Base-by-base conservation (phyloP, 2,888 invertebrate genomes). In the Chaitophorus viminalis region DNA sequence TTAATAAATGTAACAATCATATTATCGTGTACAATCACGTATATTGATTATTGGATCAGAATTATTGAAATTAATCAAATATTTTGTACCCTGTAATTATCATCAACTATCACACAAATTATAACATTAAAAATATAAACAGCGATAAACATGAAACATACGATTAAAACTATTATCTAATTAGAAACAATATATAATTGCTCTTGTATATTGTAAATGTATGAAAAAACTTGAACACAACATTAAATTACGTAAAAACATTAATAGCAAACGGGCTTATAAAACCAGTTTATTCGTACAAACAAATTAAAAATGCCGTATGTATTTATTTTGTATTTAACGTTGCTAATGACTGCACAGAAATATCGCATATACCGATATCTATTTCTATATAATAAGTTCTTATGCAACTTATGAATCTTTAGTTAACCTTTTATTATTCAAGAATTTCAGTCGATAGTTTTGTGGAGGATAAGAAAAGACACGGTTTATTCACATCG, bases 221-320 rank as follows among this genome's bases (percentile, higher is more conserved):
- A 21, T 6, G 25, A 60, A 21, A 78, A 29, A 79, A 74, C 31
- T n/a, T 39, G 72, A n/a, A 70, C 33, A 68, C 78, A n/a, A 33
- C 29, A 84, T 54, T 46, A 65, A 68, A 86, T 65, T 68, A 86
- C 31, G 72, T 72, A 33, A 46, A 84, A 60, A 39, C 18, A 74
- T 31, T 46, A 6, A 60, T 36, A 25, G 33, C 46, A 65, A 36
- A 78, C 25, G 18, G 65, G 39, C 52, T 14, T n/a, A 9, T 6
- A 1, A 83, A 74, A 74, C 70, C 54, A 31, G 78, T 78, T 78
- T 54, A 31, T 54, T 54, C 21, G 21, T 52, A 65, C 29, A 18
- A 36, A 65, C n/a, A 60, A 65, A 65, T 36, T 3, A 60, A 60
- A 60, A 1, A 60, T 6, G 60, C 4, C 25, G 25, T 60, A 1